Evolutionary conservation across 53 echinoderm and acorn worm genomes (phyloP), one percentile per base, ranked within the genome.

Genomic region (Mesocentrotus franciscanus): DNA sequence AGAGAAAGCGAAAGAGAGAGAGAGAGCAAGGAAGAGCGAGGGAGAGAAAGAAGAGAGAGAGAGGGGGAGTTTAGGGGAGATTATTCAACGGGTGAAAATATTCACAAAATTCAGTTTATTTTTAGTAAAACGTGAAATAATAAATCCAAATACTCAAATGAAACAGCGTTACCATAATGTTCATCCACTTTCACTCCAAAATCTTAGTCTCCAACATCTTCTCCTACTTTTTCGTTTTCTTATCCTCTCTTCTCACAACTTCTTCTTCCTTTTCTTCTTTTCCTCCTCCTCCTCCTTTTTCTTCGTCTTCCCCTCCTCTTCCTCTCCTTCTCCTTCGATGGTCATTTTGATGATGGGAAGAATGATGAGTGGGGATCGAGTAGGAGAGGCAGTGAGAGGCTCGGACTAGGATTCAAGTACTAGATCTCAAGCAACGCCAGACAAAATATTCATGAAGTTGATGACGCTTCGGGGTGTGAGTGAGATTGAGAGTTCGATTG

Each of bases 381-480:
- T 5, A 18, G 36, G 81, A 81, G 81, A 20, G 81, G 36, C 42
- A 20, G 7, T n/a, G 78, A 78, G 42, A 33, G 42, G 42, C 5
- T 18, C 81, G 20, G 42, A 81, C 42, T 29, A 42, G 36, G 42
- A 42, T 81, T 81, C 81, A 81, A 81, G 81, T 39, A 36, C 36
- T 17, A 18, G 17, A 81, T 81, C 81, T 27, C 8, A 6, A 5
- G 39, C 15, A 81, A 39, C 42, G 39, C 36, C 81, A 39, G 36
- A 81, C 81, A 81, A 81, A 81, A 81, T 81, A 81, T 81, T 81
- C 81, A 81, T 81, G 81, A 81, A 39, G 0, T 42, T 39, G 36
- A 42, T 81, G 36, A 42, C 8, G 42, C 81, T 49, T 39, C 22
- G 81, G 18, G 81, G 81, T 39, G 42, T 10, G 39, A 64, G 64